Conservation (phyloP, 2,888 invertebrate genomes). For the Ennomos erosarius region DNA sequence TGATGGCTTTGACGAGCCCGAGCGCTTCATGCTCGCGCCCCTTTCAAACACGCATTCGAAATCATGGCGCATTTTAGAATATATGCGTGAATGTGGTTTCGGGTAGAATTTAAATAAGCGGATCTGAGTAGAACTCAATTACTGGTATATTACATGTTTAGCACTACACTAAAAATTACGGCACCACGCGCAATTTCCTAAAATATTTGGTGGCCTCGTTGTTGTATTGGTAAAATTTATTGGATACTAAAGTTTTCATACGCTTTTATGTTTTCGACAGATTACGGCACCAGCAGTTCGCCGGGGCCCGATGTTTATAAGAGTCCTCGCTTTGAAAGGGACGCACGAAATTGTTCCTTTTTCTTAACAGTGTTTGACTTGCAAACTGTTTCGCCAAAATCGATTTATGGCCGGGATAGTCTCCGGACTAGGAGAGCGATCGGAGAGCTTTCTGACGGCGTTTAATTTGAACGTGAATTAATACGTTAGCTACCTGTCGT, state of each 20-base stretch:
- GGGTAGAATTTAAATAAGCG: slow-evolving; percentile 6
- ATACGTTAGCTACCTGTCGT: slow-evolving; percentile 44
- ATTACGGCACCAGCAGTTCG: slow-evolving; percentile 67
- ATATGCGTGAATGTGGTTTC: slow-evolving; percentile 22
- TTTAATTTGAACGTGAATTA: slow-evolving; percentile 37
- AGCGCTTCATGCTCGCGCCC: slow-evolving; percentile 40
- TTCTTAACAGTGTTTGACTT: slow-evolving; percentile 57
- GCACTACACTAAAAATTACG: slow-evolving; percentile 20
- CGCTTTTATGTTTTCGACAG: slow-evolving; percentile 72
- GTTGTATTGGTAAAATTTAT: slow-evolving; percentile 74
- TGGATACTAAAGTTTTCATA: slow-evolving; percentile 76
- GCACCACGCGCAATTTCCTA: slow-evolving; percentile 50
- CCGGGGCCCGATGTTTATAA: slow-evolving; percentile 62
- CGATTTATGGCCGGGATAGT: slow-evolving; percentile 41
- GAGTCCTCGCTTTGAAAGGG: slow-evolving; percentile 57
- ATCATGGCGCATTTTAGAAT: slow-evolving; percentile 43
- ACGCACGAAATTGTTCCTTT: slow-evolving; percentile 60
- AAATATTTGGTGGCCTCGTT: slow-evolving; percentile 55
- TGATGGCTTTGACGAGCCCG: slow-evolving; percentile 56
- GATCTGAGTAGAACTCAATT: not conserved
- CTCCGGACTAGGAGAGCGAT: slow-evolving; percentile 16
- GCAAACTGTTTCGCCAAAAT: slow-evolving; percentile 51
- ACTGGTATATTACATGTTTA: too few species aligned
- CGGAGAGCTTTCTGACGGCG: slow-evolving; percentile 14
- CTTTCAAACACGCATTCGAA: slow-evolving; percentile 48